phyloP scores from a whole-genome alignment of 2,888 invertebrate species.

The Zaprionus lineosus region DNA sequence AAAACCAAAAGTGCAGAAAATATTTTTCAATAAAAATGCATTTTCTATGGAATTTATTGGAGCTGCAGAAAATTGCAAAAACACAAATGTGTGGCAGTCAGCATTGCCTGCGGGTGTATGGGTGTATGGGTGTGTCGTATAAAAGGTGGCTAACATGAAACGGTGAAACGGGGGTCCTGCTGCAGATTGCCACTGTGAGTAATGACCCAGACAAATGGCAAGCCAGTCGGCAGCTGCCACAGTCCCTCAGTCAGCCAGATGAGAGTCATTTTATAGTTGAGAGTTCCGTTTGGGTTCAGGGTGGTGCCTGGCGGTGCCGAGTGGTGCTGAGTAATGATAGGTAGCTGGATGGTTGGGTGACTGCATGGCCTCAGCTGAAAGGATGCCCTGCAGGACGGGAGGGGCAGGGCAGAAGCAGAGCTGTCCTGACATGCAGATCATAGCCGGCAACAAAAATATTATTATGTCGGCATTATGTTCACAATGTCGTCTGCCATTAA shows the following conservation, averaged over 20 bases:
- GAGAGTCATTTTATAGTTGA: constrained; percentile 41
- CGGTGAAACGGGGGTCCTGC: background rate
- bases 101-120: background rate
- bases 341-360: background rate
- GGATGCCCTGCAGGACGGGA: too few relatives aligned
- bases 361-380: too few relatives aligned
- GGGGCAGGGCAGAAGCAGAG: constrained; percentile 4
- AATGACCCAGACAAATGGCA: constrained; percentile 72
- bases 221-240: constrained; percentile 45
- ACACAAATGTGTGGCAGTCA: constrained; percentile 13
- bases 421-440: constrained; percentile 63
- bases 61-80: constrained; percentile 43
- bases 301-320: background rate
- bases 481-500: constrained; percentile 74
- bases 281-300: too few relatives aligned
- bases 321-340: background rate
- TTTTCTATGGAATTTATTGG: constrained; percentile 61
- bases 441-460: constrained; percentile 66
- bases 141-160: background rate
- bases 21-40: constrained; percentile 69
- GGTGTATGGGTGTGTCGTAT: background rate
- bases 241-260: constrained; percentile 30
- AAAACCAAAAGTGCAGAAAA: constrained; percentile 43
- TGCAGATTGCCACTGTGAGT: constrained; percentile 64
- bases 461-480: constrained; percentile 74